Conservation (phyloP, 2,113 vertebrate genomes). For the Andinoacara biseriatus region DNA sequence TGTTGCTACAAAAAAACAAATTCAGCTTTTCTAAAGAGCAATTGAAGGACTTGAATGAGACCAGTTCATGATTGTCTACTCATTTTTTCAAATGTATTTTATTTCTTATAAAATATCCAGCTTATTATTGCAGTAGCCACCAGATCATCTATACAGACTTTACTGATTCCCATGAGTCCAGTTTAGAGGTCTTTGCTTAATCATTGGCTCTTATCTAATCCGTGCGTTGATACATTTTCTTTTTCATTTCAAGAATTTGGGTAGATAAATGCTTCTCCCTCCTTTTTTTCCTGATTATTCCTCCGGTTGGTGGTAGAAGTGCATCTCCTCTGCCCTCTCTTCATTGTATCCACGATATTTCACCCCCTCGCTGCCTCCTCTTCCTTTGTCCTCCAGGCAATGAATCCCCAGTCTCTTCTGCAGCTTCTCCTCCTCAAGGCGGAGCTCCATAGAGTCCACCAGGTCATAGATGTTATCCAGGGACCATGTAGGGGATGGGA, state of each 20-base stretch:
- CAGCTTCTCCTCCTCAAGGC: slow-evolving; percentile 78
- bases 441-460: slow-evolving; percentile 82
- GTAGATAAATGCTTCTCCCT: neutral
- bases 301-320: slow-evolving; percentile 62
- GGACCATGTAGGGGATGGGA: slow-evolving; percentile 81
- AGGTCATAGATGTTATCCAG: slow-evolving; percentile 81
- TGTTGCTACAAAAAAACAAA: slow-evolving; percentile 29
- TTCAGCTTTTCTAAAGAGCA: neutral
- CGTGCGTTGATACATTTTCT: neutral
- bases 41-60: neutral
- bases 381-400: slow-evolving; percentile 70
- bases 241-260: neutral
- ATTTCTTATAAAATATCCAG: slow-evolving; percentile 16
- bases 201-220: neutral
- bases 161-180: slow-evolving; percentile 11
- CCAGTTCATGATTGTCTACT: neutral
- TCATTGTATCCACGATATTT: slow-evolving; percentile 60
- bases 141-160: neutral
- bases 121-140: neutral
- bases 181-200: neutral
- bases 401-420: slow-evolving; percentile 80
- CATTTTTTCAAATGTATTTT: slow-evolving; percentile 11
- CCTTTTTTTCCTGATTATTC: slow-evolving; percentile 31
- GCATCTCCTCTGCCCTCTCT: slow-evolving; percentile 47
- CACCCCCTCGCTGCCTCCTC: slow-evolving; percentile 11